Base-by-base conservation (phyloP, 1,140 invertebrate genomes). In the Drosophila paulistorum region DNA sequence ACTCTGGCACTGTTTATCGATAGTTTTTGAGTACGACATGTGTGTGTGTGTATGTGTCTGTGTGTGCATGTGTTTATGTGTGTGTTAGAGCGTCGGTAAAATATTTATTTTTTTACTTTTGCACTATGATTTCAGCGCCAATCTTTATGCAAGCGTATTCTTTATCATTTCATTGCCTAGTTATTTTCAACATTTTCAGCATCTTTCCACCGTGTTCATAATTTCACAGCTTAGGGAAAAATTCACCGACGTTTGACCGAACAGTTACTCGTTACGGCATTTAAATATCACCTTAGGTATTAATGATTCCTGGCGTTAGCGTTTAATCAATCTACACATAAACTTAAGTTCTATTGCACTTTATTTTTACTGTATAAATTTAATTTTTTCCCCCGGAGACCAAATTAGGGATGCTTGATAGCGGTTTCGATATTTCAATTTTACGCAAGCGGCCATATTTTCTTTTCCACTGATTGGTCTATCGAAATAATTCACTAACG, bases 351-450 rank as follows among this genome's bases (percentile, higher is more conserved):
- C 54, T 71, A 77, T 79, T 83, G 62, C 61, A 79, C 76, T 71
- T 62, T 77, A 37, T 67, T 83, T 87, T 72, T 83, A 64, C 83
- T 80, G 79, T 72, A 83, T 58, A 72, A 79, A 71, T 79, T 87
- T 62, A 61, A 76, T 68, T 79, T 77, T 81, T 82, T 81, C 61
- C 59, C 71, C 57, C 67, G 70, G 68, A 74, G 60, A 77, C 77
- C 74, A 77, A 73, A 69, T 68, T 51, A 51, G 45, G 17, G 45
- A 51, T 51, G 45, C 20, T 51, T 20, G 17, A 51, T 23, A 1
- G 10, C 45, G 7, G 13, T 20, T 51, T 51, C 37, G 20, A 51
- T 11, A 23, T 20, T 51, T 51, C 9, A 51, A 10, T 51, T 20
- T 51, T 20, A 69, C 69, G 74, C 74, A 68, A 79, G 76, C 67